A percentile compares a stretch with the other conserved stretches of the same genome.
Evolutionary conservation across 2,888 invertebrate genomes (phyloP).

Genomic region (Cephus runcator): DNA sequence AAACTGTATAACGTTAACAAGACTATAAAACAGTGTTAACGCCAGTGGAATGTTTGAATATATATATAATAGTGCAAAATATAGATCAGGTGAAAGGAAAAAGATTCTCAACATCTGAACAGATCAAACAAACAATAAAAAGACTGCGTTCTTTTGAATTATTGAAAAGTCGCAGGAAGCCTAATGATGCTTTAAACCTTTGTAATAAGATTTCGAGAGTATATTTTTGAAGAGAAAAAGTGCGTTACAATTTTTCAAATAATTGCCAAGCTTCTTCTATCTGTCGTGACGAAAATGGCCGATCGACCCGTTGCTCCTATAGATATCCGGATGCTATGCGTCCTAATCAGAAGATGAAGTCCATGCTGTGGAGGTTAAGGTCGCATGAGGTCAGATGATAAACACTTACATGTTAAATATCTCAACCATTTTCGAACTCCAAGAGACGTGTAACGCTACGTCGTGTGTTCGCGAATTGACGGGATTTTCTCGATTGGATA

Average conservation of each 20-base stretch:
- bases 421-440: neutral
- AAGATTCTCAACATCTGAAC: no score
- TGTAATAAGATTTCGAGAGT: no score
- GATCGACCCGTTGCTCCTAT: neutral
- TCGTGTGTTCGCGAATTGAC: neutral
- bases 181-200: no score
- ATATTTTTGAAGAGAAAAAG: no score
- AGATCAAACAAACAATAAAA: no score
- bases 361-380: neutral
- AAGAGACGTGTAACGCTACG: neutral
- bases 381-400: neutral
- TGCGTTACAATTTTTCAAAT: neutral
- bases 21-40: no score
- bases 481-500: neutral
- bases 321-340: neutral
- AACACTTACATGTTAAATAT: neutral
- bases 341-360: neutral
- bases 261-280: neutral
- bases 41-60: no score
- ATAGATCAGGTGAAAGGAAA: no score
- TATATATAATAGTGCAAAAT: no score
- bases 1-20: no score
- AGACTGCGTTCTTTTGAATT: no score
- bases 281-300: neutral
- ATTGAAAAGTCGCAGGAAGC: no score